Conservation (phyloP, 2,113 vertebrate genomes). For the Sander vitreus region DNA sequence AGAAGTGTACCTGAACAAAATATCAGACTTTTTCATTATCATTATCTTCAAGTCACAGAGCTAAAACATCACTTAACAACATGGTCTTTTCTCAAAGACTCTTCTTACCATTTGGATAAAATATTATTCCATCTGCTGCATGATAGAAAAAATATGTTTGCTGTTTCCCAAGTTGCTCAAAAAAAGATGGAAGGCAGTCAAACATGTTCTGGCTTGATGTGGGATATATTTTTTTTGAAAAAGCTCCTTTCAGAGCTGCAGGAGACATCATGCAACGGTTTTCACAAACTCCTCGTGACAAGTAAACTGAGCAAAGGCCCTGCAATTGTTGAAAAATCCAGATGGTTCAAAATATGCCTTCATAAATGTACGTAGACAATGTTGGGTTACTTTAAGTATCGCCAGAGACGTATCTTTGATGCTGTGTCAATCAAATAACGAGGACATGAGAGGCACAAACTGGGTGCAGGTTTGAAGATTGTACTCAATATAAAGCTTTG, state of each 20-base stretch:
- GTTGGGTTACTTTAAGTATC: neutral
- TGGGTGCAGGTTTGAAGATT: neutral
- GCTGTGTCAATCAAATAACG: neutral
- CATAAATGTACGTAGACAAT: neutral
- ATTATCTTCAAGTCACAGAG: too few relatives aligned
- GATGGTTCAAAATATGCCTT: too few relatives aligned
- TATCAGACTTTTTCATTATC: too few relatives aligned
- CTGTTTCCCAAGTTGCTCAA: neutral
- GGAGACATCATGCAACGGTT: neutral
- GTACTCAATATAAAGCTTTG: neutral
- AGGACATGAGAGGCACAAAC: neutral
- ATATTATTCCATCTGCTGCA: neutral
- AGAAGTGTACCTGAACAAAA: too few relatives aligned
- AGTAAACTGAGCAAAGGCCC: neutral
- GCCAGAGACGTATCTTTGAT: neutral
- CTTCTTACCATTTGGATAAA: neutral
- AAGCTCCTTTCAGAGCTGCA: neutral
- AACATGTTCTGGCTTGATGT: too few relatives aligned
- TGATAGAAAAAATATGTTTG: neutral
- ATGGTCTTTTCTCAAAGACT: neutral
- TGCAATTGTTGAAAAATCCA: too few relatives aligned
- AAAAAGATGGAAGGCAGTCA: neutral
- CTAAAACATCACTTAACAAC: too few relatives aligned
- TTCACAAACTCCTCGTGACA: neutral
- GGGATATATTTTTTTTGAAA: neutral